Evolutionary conservation across 64 coral and sea anemone species (phyloP).

Genomic region (Actinia equina): DNA sequence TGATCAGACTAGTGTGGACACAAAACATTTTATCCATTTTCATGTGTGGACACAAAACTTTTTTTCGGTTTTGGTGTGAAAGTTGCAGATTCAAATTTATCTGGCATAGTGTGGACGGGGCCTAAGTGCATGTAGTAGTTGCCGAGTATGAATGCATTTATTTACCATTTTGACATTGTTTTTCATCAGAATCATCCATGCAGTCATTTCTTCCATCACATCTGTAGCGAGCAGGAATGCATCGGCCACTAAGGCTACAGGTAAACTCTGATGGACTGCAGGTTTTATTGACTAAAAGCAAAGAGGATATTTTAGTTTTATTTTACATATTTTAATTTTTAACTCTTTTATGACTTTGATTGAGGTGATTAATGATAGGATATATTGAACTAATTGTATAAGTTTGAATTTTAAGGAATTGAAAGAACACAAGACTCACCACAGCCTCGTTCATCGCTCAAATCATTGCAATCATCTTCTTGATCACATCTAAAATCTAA

Average conservation of each 20-base stretch:
- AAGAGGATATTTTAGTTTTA: not conserved
- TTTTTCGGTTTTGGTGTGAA: no score
- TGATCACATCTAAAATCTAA: slow-evolving; percentile 67
- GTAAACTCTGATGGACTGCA: slow-evolving; percentile 61
- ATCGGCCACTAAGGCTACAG: slow-evolving; percentile 68
- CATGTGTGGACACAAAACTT: no score
- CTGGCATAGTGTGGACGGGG: no score
- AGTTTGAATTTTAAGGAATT: not conserved
- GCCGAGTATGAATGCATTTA: no score
- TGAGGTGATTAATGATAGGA: no score
- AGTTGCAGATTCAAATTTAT: no score
- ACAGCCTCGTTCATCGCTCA: slow-evolving; percentile 78
- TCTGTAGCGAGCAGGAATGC: slow-evolving; percentile 54
- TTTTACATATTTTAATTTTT: no score
- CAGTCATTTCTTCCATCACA: slow-evolving; percentile 76
- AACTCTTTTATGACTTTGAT: no score
- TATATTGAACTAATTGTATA: no score
- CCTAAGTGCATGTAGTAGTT: no score
- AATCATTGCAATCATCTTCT: slow-evolving; percentile 83
- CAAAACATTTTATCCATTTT: no score
- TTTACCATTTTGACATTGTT: slow-evolving; percentile 36
- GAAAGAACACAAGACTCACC: slow-evolving; percentile 40
- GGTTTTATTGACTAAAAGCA: slow-evolving; percentile 18
- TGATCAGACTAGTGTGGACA: no score
- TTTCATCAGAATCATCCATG: slow-evolving; percentile 73